A percentile compares a stretch with the other conserved stretches of the same genome.
These are phyloP conservation scores for Neotoxoptera formosana DNA, from an alignment of 1,140 invertebrate species.

Conservation along the genomic window DNA sequence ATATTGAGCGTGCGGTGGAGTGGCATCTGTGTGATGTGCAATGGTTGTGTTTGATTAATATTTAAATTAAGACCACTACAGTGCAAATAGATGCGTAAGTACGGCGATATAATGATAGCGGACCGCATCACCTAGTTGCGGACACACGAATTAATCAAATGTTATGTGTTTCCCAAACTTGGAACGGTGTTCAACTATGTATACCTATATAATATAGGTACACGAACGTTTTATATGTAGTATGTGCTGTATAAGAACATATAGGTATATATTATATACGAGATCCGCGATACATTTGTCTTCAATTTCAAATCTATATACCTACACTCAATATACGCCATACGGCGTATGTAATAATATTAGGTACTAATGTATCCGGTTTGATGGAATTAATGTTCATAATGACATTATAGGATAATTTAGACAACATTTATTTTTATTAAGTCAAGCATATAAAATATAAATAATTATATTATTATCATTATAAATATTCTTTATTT, in stretches of 20 bases:
- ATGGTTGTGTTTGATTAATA: slow-evolving; percentile 1
- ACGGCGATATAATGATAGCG: not conserved
- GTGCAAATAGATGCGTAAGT: not conserved
- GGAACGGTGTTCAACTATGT: not conserved
- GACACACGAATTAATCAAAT: not conserved
- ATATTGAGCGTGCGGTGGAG: not conserved
- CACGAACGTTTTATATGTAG: not conserved
- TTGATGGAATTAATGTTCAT: not conserved
- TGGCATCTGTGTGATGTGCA: not conserved
- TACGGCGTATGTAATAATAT: not conserved
- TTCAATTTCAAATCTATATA: not conserved
- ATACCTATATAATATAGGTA: not conserved
- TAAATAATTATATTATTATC: no score
- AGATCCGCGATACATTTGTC: not conserved
- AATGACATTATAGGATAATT: not conserved
- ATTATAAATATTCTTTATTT: no score
- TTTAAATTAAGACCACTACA: not conserved
- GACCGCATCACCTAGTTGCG: not conserved
- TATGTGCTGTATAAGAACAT: not conserved
- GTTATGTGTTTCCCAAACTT: not conserved
- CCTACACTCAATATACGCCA: not conserved
- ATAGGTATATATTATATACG: not conserved
- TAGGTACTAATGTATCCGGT: not conserved
- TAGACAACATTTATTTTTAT: not conserved
- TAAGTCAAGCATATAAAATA: not conserved